These are phyloP conservation scores for Meandrusa payeni DNA, from an alignment of 2,888 invertebrate species.

Conservation along the genomic window DNA sequence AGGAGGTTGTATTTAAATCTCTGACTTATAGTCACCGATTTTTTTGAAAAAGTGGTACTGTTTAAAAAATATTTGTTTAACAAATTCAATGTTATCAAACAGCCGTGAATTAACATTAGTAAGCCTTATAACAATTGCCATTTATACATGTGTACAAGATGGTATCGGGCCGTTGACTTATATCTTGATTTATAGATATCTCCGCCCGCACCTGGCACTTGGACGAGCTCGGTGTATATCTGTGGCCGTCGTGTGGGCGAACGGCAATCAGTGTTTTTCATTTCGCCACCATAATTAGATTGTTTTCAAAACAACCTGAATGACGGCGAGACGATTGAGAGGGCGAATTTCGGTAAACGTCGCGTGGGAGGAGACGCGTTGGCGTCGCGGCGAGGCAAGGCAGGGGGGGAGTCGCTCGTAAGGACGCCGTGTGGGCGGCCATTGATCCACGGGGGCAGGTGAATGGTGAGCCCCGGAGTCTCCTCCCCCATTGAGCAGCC, in stretches of 20 bases:
- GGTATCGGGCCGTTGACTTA: too few relatives aligned
- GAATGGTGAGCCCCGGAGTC: conserved; percentile 59
- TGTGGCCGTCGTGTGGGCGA: background rate
- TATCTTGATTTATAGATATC: too few relatives aligned
- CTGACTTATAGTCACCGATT: too few relatives aligned
- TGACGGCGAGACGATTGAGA: conserved; percentile 9
- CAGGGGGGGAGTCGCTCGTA: conserved; percentile 36
- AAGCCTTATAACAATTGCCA: too few relatives aligned
- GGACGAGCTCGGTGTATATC: background rate
- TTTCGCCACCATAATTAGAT: conserved; percentile 42
- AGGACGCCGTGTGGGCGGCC: conserved; percentile 69
- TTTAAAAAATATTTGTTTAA: too few relatives aligned
- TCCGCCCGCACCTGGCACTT: too few relatives aligned
- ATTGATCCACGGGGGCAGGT: conserved; percentile 74
- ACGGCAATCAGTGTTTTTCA: conserved; percentile 10
- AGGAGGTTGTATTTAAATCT: too few relatives aligned
- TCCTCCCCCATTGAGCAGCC: conserved; percentile 59
- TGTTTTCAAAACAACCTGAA: conserved; percentile 47
- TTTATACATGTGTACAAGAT: too few relatives aligned
- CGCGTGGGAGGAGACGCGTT: conserved; percentile 64
- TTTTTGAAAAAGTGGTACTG: too few relatives aligned
- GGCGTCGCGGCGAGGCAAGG: conserved; percentile 42
- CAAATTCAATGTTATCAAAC: conserved; percentile 57
- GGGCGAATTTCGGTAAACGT: conserved; percentile 48
- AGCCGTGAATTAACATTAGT: too few relatives aligned